These are phyloP conservation scores for Bubo bubo DNA, from an alignment of 2,113 vertebrate genomes.

Conservation along the genomic window DNA sequence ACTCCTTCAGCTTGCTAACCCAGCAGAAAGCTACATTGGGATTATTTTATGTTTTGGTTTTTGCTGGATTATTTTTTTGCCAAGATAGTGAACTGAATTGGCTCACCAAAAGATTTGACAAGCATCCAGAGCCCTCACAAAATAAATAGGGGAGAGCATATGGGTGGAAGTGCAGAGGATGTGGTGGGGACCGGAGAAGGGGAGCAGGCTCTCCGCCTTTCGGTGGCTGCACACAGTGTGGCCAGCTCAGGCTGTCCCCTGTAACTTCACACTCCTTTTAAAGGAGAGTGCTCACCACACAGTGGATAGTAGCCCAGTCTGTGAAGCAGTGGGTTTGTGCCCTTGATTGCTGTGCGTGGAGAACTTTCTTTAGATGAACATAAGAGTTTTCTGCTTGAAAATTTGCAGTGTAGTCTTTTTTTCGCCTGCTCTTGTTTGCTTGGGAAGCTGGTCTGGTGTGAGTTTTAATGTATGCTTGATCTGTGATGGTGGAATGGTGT, in stretches of 20 bases:
- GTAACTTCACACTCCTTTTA: neutral
- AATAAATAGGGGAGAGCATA: constrained; percentile 30
- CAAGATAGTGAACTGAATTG: constrained; percentile 30
- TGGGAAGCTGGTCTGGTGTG: neutral
- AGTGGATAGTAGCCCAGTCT: neutral
- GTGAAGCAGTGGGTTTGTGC: neutral
- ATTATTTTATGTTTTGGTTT: constrained; percentile 33
- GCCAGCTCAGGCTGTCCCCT: neutral
- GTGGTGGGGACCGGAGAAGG: constrained; percentile 26
- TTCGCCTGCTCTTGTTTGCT: neutral
- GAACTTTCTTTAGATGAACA: neutral
- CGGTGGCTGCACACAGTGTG: accelerated
- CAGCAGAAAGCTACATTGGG: neutral
- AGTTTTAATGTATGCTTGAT: neutral
- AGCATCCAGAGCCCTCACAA: constrained; percentile 37
- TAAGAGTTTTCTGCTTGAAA: neutral
- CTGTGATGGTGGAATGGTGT: neutral
- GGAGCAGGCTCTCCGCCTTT: neutral
- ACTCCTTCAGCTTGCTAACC: neutral
- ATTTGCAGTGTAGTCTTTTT: neutral
- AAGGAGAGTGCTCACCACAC: neutral
- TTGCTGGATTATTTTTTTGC: constrained; percentile 7
- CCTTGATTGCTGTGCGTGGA: neutral
- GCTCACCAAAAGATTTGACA: neutral
- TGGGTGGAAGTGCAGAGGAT: constrained; percentile 53